phyloP scores from a whole-genome alignment of 2,888 invertebrate species.

The Hylaea fasciaria region DNA sequence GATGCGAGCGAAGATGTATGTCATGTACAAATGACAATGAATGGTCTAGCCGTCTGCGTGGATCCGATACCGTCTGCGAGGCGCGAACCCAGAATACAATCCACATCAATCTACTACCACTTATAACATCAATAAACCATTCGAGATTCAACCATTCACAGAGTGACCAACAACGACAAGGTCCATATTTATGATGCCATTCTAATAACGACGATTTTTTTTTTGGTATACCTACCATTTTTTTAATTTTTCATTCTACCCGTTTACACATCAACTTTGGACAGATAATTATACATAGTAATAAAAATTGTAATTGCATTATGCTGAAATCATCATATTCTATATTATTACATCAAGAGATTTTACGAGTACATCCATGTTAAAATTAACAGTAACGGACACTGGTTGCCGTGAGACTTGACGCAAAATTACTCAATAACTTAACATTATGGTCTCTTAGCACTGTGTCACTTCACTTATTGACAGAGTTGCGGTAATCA shows the following conservation, averaged over 20 bases:
- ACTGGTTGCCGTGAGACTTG: slow-evolving; percentile 8
- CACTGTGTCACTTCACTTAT: slow-evolving; percentile 25
- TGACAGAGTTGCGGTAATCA: slow-evolving; percentile 11
- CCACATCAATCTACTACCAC: slow-evolving; percentile 5
- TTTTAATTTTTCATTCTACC: slow-evolving; percentile 15
- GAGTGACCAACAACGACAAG: slow-evolving; percentile 22
- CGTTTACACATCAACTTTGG: slow-evolving; percentile 33
- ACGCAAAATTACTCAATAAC: slow-evolving; percentile 21
- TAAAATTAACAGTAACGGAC: slow-evolving; percentile 22
- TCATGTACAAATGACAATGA: slow-evolving; percentile 19
- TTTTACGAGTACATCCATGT: slow-evolving; percentile 15
- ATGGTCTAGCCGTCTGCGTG: slow-evolving; percentile 9
- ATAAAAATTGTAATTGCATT: slow-evolving; percentile 9
- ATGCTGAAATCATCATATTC: slow-evolving; percentile 25
- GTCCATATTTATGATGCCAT: slow-evolving; percentile 3
- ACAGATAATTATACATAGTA: slow-evolving; percentile 21
- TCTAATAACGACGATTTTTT: slow-evolving; percentile 5
- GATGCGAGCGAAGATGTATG: slow-evolving; percentile 9
- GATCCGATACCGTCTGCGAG: slow-evolving; percentile 1
- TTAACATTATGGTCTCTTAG: slow-evolving; percentile 19
- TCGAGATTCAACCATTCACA: slow-evolving; percentile 1
- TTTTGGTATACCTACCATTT: slow-evolving; percentile 15
- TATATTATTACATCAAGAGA: slow-evolving; percentile 16
- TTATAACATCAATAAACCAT: slow-evolving; percentile 6
- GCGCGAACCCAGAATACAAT: slow-evolving; percentile 7